Evolutionary conservation across 1,140 invertebrate species (phyloP), one percentile per base, ranked within the genome.

Genomic region (Nasonia giraulti): DNA sequence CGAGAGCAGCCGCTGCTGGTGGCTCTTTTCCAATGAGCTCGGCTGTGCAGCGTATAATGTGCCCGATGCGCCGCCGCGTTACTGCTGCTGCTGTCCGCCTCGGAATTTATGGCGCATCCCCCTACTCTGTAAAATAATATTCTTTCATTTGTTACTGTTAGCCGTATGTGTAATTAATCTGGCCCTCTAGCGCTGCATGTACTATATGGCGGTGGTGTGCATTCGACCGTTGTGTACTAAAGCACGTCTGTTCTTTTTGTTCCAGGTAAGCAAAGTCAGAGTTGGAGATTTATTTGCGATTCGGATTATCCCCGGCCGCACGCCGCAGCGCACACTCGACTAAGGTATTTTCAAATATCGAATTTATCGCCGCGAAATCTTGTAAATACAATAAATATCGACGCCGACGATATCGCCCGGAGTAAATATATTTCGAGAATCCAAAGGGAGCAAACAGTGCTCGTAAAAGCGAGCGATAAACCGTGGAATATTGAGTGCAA

Each of bases 21-120:
- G 50, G 47, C 76, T 78, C 68, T 73, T 50, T 81, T 73, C 79
- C 79, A 73, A 81, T 81, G 79, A 69, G 50, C 74, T 5, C 47
- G 27, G 27, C 27, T 27, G 27, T 27, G 27, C 44, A 47, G 50
- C 14, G 50, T 14, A 17, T 5, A 47, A 47, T 47, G 12, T 68
- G 62, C 17, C 4, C 27, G 68, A 31, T 71, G 11, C 31, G 23
- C 27, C 23, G n/a, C 23, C 4, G 68, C 20, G 23, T 5, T 23
- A 17, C 66, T 27, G 68, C 23, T 17, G 68, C 14, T 11, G 23
- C 68, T 71, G 23, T 71, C 68, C 68, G 68, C 23, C 11, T 71
- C 11, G 68, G 14, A 71, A 71, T 71, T 71, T 31, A 71, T 71
- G 23, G 68, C 68, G 7, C 20, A 62, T 62, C 68, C 68, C 14